A percentile compares a stretch with the other conserved stretches of the same genome.
phyloP scores from a whole-genome alignment of 2,113 vertebrate genomes.

The Paradoxurus hermaphroditus region DNA sequence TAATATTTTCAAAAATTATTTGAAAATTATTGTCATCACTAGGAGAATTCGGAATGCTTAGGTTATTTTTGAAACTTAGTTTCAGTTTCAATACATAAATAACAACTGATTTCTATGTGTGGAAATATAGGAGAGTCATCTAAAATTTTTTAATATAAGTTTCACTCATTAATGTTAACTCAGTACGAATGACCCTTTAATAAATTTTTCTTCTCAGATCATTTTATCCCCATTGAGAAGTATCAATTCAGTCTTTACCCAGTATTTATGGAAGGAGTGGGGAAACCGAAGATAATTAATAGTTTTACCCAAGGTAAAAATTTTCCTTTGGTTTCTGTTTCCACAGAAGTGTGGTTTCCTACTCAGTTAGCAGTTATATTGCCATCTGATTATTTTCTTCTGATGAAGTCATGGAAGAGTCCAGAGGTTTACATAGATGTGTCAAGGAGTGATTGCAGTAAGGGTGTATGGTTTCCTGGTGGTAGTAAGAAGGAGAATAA shows the following conservation, averaged over 20 bases:
- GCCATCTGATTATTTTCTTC: background rate
- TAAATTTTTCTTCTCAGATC: constrained; percentile 82
- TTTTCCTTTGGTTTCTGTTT: constrained; percentile 6
- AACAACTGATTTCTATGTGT: background rate
- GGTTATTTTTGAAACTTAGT: background rate
- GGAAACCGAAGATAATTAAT: constrained; percentile 81
- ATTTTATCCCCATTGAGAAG: constrained; percentile 91
- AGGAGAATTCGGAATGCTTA: background rate
- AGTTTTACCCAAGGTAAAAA: constrained; percentile 85
- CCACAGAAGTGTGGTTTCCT: background rate
- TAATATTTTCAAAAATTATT: background rate
- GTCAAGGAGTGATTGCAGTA: background rate
- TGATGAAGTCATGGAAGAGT: background rate
- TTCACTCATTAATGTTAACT: background rate
- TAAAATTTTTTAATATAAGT: background rate
- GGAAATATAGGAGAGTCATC: background rate
- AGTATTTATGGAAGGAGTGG: constrained; percentile 90
- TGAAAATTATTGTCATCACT: background rate
- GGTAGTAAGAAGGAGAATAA: background rate
- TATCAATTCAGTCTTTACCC: constrained; percentile 91
- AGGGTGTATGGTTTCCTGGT: background rate
- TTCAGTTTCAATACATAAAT: background rate
- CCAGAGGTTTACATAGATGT: background rate
- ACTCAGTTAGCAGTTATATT: background rate
- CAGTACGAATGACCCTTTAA: background rate